Evolutionary conservation across 2,797 vertebrate genomes (phyloP), one percentile per base, ranked within the genome.

Genomic region (Argyrosomus regius): DNA sequence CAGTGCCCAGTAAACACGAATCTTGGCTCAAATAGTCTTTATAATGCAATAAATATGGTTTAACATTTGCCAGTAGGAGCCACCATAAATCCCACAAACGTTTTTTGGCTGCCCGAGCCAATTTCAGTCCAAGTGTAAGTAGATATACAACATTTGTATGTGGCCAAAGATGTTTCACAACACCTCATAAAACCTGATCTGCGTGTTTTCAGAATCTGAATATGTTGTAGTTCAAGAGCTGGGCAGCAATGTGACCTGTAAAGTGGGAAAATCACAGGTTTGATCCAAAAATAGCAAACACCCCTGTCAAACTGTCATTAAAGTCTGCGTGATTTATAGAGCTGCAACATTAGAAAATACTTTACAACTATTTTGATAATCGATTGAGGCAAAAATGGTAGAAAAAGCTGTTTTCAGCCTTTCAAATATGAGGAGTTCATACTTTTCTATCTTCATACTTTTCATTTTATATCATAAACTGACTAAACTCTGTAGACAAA

Each of bases 1-100:
- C 28, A 35, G 49, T 14, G 60, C 68, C 78, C 76, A 74, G 62
- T 81, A 83, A 89, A 84, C 78, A 69, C 3, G 4, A 72, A 77
- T 46, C 1, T 57, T 72, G 86, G 82, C 78, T 81, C 81, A 56
- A 46, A 53, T 17, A 3, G 2, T 12, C 20, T 2, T 71, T 52
- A 41, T 24, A 4, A 72, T 18, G 20, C 71, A 75, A 64, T 69
- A 86, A 87, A 86, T 80, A 65, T 57, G 69, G 28, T 82, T 85
- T 82, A 65, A 69, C 58, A 56, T 22, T 48, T 49, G 73, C 65
- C 56, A 68, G 77, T 6, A 76, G 85, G 75, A 69, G 53, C 54
- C 72, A 49, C 24, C 4, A 65, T 74, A 52, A 81, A 81, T 79
- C 69, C 71, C 73, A 71, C 10, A 70, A 46, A 66, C 1, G 5